Conservation (phyloP, 2,888 invertebrate species). For the Ennomos fuscantarius region DNA sequence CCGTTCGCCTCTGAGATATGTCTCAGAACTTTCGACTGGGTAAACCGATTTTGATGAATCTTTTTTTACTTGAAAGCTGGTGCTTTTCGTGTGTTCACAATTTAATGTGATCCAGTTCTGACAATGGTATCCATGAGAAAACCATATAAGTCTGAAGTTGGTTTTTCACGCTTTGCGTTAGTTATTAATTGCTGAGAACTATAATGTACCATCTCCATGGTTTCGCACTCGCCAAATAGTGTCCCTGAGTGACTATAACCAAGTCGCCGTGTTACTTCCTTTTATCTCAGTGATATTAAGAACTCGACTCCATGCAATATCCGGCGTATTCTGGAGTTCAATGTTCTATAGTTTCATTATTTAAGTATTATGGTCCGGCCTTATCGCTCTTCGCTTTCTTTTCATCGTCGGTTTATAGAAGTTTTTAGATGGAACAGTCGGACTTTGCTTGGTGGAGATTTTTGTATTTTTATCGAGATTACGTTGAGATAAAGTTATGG, state of each 20-base stretch:
- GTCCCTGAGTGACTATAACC: constrained; percentile 47
- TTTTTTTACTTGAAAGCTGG: too few relatives aligned
- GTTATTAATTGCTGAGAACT: too few relatives aligned
- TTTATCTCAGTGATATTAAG: constrained; percentile 56
- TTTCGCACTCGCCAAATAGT: constrained; percentile 16
- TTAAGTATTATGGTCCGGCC: constrained; percentile 47
- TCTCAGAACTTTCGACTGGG: too few relatives aligned
- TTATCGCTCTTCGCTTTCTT: constrained; percentile 58
- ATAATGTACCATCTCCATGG: constrained; percentile 7
- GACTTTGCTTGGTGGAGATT: constrained; percentile 32
- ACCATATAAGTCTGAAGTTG: too few relatives aligned
- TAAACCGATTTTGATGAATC: too few relatives aligned
- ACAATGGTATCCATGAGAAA: too few relatives aligned
- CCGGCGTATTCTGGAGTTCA: constrained; percentile 22
- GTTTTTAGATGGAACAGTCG: constrained; percentile 42
- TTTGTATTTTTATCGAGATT: constrained; percentile 21
- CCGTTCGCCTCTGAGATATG: too few relatives aligned
- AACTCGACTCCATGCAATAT: constrained; percentile 28
- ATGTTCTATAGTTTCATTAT: constrained; percentile 42
- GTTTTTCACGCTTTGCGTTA: too few relatives aligned
- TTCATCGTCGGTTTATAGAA: constrained; percentile 47
- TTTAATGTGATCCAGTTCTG: too few relatives aligned
- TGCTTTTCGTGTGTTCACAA: too few relatives aligned
- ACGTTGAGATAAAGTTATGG: constrained; percentile 7
- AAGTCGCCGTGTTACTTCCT: constrained; percentile 42